phyloP scores from a whole-genome alignment of 2,888 invertebrate genomes.

The Folsomia candida region DNA sequence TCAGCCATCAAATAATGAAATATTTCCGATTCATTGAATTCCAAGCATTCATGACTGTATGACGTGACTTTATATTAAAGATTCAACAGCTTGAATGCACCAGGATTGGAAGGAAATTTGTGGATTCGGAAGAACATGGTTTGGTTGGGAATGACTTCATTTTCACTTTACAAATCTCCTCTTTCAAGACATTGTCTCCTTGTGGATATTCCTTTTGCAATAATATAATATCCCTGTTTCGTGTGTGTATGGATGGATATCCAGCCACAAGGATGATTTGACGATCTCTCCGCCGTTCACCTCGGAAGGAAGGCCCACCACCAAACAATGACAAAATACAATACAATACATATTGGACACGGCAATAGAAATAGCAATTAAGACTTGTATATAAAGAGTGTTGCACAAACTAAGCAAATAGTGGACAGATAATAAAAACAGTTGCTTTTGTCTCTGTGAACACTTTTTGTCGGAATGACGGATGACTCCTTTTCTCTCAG shows the following conservation, averaged over 20 bases:
- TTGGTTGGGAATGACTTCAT: slow-evolving; percentile 2
- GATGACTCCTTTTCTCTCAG: too few relatives aligned
- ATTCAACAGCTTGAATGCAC: neutral
- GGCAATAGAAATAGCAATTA: neutral
- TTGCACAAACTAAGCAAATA: slow-evolving; percentile 1
- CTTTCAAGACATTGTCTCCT: neutral
- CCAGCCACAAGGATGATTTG: too few relatives aligned
- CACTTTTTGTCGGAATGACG: slow-evolving; percentile 1
- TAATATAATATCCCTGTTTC: too few relatives aligned
- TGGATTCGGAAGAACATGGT: neutral
- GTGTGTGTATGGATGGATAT: too few relatives aligned
- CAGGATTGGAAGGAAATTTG: neutral
- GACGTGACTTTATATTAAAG: slow-evolving; percentile 4
- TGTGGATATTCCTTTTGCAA: too few relatives aligned
- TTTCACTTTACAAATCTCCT: neutral
- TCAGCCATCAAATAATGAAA: slow-evolving; percentile 30
- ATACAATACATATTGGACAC: neutral
- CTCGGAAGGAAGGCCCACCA: neutral
- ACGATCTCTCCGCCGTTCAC: too few relatives aligned
- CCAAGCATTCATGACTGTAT: slow-evolving; percentile 25
- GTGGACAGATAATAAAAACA: neutral
- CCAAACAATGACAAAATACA: too few relatives aligned
- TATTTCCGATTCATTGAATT: slow-evolving; percentile 42
- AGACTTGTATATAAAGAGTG: neutral
- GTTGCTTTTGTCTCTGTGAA: slow-evolving; percentile 1